Evolutionary conservation across 2,113 vertebrate genomes (phyloP), one percentile per base, ranked within the genome.

Genomic region (Catharus bicknelli): DNA sequence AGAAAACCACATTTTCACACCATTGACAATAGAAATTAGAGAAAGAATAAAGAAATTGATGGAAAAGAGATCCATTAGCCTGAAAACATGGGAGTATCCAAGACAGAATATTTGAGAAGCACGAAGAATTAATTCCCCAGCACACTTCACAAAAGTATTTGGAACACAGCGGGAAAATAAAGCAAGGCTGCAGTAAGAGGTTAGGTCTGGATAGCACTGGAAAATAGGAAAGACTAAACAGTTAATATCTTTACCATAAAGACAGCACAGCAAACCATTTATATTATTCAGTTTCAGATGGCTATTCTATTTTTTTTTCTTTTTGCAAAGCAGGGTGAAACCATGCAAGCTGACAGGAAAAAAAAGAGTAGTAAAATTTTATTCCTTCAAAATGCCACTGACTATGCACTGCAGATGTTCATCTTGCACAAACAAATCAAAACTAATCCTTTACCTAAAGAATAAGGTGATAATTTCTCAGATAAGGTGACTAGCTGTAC

Each of bases 351-450:
- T 53, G 61, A 83, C 26, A 18, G 79, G 72, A 42, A 88, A 64
- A 43, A 47, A 63, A 29, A 36, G 6, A 70, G 20, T 20, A 78
- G 53, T 53, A 67, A 79, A 69, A 74, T 55, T 74, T 82, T 55
- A 88, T 66, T 42, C 48, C 30, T 42, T 78, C 27, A 81, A 92
- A 85, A 81, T 84, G 77, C 58, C 70, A 45, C 4, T 6, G 38
- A 68, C 68, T 66, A 51, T 12, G 38, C 74, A 66, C 38, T 75
- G 55, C 42, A 69, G 58, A 36, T 68, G 12, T 38, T 88, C 1
- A 2, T 64, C 92, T 91, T 93, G 29, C 58, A 91, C 58, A 91
- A 76, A 68, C 40, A 79, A 68, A 90, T 70, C 62, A 69, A 84
- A 94, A 68, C 34, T 74, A 68, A 90, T 43, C 25, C 53, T 70